Percentiles rank a stretch among this genome's conserved stretches.
Conservation (phyloP, 2,888 invertebrate species). For the Phorcus lineatus region DNA sequence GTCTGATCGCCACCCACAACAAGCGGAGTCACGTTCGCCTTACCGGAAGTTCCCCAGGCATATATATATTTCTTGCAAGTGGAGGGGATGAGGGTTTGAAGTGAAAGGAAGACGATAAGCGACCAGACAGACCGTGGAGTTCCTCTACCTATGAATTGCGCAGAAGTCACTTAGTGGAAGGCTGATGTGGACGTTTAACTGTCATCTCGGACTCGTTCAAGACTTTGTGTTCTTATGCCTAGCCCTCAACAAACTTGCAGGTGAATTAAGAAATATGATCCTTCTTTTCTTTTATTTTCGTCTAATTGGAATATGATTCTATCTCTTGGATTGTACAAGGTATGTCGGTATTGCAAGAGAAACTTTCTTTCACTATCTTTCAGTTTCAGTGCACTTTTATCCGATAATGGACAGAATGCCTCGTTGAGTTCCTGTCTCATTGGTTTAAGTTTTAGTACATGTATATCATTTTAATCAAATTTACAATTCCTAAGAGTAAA, state of each 20-base stretch:
- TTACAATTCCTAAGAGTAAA: no score
- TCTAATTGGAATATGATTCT: no score
- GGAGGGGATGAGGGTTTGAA: neutral
- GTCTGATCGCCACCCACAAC: no score
- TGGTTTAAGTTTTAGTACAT: no score
- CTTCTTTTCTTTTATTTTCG: no score
- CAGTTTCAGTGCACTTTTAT: no score
- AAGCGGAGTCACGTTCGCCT: neutral
- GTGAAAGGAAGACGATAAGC: neutral
- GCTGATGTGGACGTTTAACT: constrained; percentile 1
- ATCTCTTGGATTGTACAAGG: no score
- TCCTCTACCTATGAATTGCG: neutral
- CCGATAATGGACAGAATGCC: no score
- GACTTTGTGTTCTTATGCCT: neutral
- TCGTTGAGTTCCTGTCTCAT: no score
- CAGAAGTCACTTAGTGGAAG: neutral
- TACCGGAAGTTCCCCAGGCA: neutral
- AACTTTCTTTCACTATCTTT: no score
- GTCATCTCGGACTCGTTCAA: neutral
- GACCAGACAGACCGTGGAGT: neutral
- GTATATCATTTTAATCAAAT: no score
- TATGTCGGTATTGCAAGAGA: no score
- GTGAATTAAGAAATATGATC: neutral
- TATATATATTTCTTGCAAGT: neutral
- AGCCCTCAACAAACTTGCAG: neutral